phyloP scores from a whole-genome alignment of 2,888 invertebrate species.

The Thecophora atra region DNA sequence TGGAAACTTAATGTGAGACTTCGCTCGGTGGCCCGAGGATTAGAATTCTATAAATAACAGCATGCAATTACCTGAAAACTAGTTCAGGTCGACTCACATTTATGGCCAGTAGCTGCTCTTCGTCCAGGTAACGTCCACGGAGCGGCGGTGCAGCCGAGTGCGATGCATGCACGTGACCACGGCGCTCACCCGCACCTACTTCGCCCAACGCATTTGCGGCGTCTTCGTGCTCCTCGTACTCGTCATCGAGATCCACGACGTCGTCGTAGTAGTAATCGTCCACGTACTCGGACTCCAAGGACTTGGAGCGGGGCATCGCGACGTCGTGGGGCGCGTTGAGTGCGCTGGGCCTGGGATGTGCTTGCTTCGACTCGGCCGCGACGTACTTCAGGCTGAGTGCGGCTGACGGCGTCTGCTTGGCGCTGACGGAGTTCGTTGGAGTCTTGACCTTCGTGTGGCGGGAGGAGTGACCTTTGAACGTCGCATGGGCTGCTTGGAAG shows the following conservation, averaged over 20 bases:
- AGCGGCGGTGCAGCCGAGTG: constrained; percentile 13
- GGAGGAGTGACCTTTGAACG: constrained; percentile 8
- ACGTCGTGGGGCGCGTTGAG: background rate
- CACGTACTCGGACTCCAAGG: constrained; percentile 17
- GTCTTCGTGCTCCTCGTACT: constrained; percentile 12
- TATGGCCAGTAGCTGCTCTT: constrained; percentile 15
- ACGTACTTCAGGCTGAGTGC: background rate
- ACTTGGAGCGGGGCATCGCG: constrained; percentile 1
- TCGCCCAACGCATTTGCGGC: constrained; percentile 2
- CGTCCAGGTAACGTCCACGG: constrained; percentile 2
- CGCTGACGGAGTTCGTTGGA: background rate
- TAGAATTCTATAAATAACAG: background rate
- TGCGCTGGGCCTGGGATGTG: constrained; percentile 9
- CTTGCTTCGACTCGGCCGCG: constrained; percentile 10
- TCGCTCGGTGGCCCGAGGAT: no score
- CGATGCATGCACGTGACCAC: no score
- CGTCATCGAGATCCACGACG: constrained; percentile 6
- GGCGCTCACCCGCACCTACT: no score
- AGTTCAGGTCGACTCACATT: constrained; percentile 27
- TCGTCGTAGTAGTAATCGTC: constrained; percentile 39
- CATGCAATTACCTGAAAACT: constrained; percentile 18
- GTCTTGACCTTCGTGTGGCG: constrained; percentile 15
- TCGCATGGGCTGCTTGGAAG: background rate
- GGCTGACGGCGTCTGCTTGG: background rate
- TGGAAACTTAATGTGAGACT: no score